Conservation (phyloP, 1,140 invertebrate species). For the Musca vetustissima region DNA sequence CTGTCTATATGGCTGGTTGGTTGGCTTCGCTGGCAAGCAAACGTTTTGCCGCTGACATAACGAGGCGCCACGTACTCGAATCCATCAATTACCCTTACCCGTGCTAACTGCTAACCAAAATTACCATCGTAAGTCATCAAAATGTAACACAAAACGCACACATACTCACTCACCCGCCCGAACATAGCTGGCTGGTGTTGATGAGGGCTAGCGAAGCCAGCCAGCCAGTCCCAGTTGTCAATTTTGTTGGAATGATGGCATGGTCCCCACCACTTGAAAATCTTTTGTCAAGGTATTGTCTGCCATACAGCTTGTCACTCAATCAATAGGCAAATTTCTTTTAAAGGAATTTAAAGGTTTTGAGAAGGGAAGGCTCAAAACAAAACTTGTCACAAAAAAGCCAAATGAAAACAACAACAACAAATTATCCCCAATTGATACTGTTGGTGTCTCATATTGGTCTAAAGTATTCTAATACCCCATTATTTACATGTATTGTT, state of each 20-base stretch:
- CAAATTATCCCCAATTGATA: no score
- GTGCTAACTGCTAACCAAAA: slow-evolving; percentile 21
- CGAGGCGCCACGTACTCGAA: slow-evolving; percentile 30
- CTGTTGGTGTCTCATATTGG: no score
- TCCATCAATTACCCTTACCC: slow-evolving; percentile 31
- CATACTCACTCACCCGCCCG: not conserved
- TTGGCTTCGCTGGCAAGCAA: slow-evolving; percentile 1
- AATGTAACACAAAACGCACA: slow-evolving; percentile 19
- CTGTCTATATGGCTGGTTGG: not conserved
- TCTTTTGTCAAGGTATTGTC: no score
- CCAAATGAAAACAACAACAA: no score
- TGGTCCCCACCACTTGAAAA: no score
- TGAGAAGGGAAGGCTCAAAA: no score
- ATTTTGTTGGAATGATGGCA: no score
- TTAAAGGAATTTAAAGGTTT: no score
- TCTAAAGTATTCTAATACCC: not conserved
- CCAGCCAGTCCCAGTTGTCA: no score
- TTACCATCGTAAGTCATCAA: slow-evolving; percentile 31
- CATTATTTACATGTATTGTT: no score
- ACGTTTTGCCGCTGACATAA: slow-evolving; percentile 21
- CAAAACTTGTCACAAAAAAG: no score
- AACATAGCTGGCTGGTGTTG: not conserved
- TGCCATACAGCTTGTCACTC: not conserved
- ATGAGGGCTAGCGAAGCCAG: no score
- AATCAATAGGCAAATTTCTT: slow-evolving; percentile 3